Percentiles rank a stretch among this genome's conserved stretches.
phyloP scores from a whole-genome alignment of 2,113 vertebrate species.

The Burhinus bistriatus region DNA sequence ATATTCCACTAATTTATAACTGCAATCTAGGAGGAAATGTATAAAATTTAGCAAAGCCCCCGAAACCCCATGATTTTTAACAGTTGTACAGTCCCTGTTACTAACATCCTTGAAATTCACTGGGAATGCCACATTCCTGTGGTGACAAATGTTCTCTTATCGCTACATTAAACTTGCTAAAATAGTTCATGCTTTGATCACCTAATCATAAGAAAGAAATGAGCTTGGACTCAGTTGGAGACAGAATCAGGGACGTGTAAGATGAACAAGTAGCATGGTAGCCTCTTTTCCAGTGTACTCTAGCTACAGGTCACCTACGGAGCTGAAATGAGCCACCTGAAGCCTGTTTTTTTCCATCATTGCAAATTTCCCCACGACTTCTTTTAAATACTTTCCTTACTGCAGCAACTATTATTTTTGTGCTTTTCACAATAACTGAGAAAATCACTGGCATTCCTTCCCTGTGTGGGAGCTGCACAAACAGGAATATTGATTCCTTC shows the following conservation, averaged over 20 bases:
- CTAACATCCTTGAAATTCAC: neutral
- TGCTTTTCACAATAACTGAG: neutral
- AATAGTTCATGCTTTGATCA: neutral
- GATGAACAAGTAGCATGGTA: neutral
- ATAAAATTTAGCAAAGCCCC: neutral
- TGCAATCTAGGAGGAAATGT: neutral
- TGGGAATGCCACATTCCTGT: neutral
- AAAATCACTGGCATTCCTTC: neutral
- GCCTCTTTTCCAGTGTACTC: neutral
- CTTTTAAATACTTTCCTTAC: neutral
- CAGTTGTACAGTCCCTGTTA: neutral
- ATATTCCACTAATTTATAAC: neutral
- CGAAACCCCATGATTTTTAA: neutral
- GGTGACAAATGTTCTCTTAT: neutral
- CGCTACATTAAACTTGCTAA: neutral
- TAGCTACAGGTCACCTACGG: neutral
- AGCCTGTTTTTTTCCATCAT: neutral
- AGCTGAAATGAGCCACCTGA: neutral
- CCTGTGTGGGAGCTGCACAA: neutral
- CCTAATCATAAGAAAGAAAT: neutral
- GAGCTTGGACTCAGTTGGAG: neutral
- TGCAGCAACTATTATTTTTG: neutral
- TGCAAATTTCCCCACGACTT: neutral
- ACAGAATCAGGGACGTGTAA: neutral
- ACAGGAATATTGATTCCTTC: neutral